Percentiles rank a stretch among this genome's conserved stretches.
Evolutionary conservation across 23 tunicate genomes (phyloP).

Genomic region (Styela clava): DNA sequence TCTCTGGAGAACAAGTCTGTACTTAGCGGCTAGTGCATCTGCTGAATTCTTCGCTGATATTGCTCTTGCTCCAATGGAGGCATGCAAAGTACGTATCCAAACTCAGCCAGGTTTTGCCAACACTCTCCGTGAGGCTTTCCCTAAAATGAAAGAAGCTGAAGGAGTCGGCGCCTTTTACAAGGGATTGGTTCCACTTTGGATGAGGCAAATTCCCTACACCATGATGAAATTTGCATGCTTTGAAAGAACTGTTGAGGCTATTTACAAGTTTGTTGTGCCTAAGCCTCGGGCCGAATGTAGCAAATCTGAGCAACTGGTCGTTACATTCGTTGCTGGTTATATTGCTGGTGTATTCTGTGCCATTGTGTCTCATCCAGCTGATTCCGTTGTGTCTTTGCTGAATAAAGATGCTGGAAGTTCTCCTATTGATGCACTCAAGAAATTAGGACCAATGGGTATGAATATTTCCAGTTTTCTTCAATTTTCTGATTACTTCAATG

Average conservation of each 20-base stretch:
- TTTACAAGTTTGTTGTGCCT: conserved; percentile 89
- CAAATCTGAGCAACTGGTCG: conserved; percentile 87
- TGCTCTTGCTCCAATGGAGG: conserved; percentile 98
- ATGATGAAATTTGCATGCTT: conserved; percentile 99
- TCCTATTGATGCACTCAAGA: conserved; percentile 72
- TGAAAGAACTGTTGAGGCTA: conserved; percentile 95
- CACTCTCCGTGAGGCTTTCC: conserved; percentile 97
- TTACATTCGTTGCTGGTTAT: conserved; percentile 98
- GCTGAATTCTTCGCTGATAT: conserved; percentile 99
- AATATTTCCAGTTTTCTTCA: background rate
- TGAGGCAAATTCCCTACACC: conserved; percentile 97
- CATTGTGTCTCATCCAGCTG: conserved; percentile 99
- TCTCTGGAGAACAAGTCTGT: conserved; percentile 88
- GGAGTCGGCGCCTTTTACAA: conserved; percentile 85
- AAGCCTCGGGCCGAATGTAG: conserved; percentile 93
- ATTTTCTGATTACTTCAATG: too few species aligned
- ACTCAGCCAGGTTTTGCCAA: conserved; percentile 93
- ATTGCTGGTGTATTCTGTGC: conserved; percentile 99
- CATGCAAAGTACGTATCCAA: conserved; percentile 95
- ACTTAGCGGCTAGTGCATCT: conserved; percentile 95
- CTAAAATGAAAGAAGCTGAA: conserved; percentile 94
- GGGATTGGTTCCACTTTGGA: conserved; percentile 92
- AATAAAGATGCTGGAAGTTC: conserved; percentile 92
- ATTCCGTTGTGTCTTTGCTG: conserved; percentile 91
- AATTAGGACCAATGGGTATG: conserved; percentile 94